Percentiles rank a stretch among this genome's conserved stretches.
Evolutionary conservation across 1,140 invertebrate genomes (phyloP).

Genomic region (Panagrolaimus sp.): DNA sequence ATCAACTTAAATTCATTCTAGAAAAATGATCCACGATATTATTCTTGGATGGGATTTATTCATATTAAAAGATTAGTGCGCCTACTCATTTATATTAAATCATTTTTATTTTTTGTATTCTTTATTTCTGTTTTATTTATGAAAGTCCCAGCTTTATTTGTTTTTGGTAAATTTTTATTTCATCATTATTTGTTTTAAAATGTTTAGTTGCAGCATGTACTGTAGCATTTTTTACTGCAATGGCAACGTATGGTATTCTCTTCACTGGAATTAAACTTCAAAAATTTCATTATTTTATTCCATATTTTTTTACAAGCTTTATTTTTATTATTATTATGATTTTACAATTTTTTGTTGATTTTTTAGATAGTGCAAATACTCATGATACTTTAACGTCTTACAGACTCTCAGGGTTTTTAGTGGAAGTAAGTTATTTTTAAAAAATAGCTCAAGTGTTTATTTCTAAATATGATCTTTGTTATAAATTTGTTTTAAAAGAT

Average conservation of each 20-base stretch:
- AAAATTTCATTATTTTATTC: constrained; percentile 13
- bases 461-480: neutral
- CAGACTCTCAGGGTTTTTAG: neutral
- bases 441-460: neutral
- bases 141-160: constrained; percentile 5
- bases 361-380: constrained; percentile 12
- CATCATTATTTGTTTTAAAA: neutral
- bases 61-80: neutral
- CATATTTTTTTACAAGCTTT: constrained; percentile 12
- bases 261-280: constrained; percentile 6
- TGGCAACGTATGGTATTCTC: constrained; percentile 1
- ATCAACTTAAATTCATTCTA: neutral
- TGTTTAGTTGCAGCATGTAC: neutral
- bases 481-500: too few relatives aligned
- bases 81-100: neutral
- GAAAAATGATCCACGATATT: constrained; percentile 11
- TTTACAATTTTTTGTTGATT: constrained; percentile 4
- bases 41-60: constrained; percentile 5
- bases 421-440: neutral
- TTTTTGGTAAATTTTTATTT: neutral
- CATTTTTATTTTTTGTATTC: constrained; percentile 12
- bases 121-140: constrained; percentile 10
- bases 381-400: neutral
- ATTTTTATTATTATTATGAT: constrained; percentile 11
- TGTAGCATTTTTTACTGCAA: constrained; percentile 4